Conservation (phyloP, 2,797 vertebrate genomes). For the Notolabrus celidotus region DNA sequence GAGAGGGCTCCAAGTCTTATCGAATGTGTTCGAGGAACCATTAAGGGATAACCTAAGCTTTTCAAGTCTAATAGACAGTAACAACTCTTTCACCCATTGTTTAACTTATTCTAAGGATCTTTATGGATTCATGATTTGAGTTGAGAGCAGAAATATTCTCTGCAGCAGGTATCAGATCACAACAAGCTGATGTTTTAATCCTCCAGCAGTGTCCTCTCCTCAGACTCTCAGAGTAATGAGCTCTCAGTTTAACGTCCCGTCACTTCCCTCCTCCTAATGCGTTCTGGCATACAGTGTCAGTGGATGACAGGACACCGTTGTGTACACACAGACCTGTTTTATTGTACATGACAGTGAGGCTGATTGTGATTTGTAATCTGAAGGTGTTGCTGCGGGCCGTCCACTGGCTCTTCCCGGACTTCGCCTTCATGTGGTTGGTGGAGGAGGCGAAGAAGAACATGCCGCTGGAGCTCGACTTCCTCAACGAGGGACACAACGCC, state of each 20-base stretch:
- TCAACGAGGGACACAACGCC: conserved; percentile 94
- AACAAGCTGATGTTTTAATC: not conserved
- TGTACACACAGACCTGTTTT: not conserved
- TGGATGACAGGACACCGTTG: not conserved
- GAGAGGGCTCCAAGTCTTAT: too few species aligned
- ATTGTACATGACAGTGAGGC: not conserved
- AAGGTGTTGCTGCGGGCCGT: conserved; percentile 90
- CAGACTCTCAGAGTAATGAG: not conserved
- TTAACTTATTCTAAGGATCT: not conserved
- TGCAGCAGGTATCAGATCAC: not conserved
- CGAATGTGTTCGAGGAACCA: too few species aligned
- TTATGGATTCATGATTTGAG: not conserved
- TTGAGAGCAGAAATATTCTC: not conserved
- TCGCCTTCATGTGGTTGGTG: conserved; percentile 97
- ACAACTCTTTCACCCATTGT: too few species aligned
- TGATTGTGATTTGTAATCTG: conserved; percentile 15
- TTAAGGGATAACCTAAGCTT: too few species aligned
- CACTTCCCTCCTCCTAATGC: not conserved
- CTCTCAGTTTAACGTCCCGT: not conserved
- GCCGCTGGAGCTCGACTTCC: conserved; percentile 95
- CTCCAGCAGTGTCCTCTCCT: not conserved
- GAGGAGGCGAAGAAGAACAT: conserved; percentile 98
- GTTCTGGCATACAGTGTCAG: not conserved
- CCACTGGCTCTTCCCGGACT: conserved; percentile 96
- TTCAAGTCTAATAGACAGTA: too few species aligned